Evolutionary conservation across 1,140 invertebrate genomes (phyloP), one percentile per base, ranked within the genome.

Genomic region (Aphis craccivora): DNA sequence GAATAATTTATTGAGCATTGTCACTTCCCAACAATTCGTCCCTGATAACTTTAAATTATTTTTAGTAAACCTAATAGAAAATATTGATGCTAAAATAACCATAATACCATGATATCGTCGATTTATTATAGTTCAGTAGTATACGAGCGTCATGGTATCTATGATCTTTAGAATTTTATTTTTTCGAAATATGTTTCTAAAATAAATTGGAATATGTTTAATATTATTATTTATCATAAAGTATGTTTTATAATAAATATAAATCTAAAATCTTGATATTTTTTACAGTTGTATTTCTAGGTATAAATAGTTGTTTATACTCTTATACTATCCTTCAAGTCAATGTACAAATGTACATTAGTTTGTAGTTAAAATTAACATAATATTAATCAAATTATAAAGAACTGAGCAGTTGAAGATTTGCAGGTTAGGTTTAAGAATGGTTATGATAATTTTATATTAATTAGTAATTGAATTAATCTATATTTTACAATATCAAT

Each of bases 31-130:
- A 67, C n/a, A 14, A 67, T 67, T n/a, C 30, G 30, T 67, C 60
- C 60, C 60, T n/a, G 60, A 67, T 67, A 81, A 81, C n/a, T 81
- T 81, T 81, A n/a, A 81, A 35, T 22, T 81, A 81, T 81, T 35
- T 81, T 35, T 81, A 81, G 37, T 81, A 81, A 37, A 20, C 35
- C 76, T 37, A 22, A 81, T 81, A 81, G 30, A 81, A 81, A 81
- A 35, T 35, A n/a, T 37, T 14, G 18, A 37, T 81, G n/a, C 35
- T 81, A 81, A 20, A 37, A 81, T 81, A 1, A 37, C 35, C 35
- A 76, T 76, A 81, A 35, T 37, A 35, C 76, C 1, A 35, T 76
- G 30, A 35, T 81, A 81, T 81, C 37, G 6, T 37, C n/a, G 20
- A 81, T 37, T 6, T 18, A 40, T 40, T 40, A 40, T 40, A 35